phyloP scores from a whole-genome alignment of 2,797 vertebrate genomes.

The Aselliscus stoliczkanus region DNA sequence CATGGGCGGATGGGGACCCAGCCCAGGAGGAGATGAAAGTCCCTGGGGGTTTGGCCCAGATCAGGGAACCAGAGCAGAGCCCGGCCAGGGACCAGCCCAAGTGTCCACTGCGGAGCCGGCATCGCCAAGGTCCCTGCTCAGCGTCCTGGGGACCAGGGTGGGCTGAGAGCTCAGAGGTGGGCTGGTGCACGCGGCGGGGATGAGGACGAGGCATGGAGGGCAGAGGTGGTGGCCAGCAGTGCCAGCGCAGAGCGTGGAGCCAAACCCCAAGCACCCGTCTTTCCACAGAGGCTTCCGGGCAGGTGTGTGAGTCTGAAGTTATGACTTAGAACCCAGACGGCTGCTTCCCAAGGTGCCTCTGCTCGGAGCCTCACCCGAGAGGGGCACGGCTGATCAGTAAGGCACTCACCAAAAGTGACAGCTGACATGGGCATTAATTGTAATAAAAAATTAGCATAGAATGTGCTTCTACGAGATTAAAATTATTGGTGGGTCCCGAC shows the following conservation, averaged over 20 bases:
- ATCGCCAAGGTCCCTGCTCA: background rate
- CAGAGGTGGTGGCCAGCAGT: fast-evolving
- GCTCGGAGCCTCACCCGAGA: background rate
- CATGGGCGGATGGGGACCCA: fast-evolving
- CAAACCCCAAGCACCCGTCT: fast-evolving
- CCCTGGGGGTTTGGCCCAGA: background rate
- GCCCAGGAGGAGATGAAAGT: no score
- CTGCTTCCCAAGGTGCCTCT: background rate
- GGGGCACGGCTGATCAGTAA: background rate
- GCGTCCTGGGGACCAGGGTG: fast-evolving
- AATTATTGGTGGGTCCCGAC: background rate
- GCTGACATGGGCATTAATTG: conserved; percentile 34
- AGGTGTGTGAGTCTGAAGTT: fast-evolving
- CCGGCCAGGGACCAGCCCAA: background rate
- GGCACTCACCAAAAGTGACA: conserved; percentile 29
- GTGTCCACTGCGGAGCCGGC: fast-evolving
- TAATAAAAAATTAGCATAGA: conserved; percentile 59
- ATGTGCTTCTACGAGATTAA: conserved; percentile 61
- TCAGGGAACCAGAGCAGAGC: background rate
- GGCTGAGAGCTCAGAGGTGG: no score
- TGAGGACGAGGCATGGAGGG: fast-evolving
- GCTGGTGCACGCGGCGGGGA: background rate
- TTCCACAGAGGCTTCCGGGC: fast-evolving
- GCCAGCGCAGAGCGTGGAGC: fast-evolving
- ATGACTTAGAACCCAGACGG: no score